Conservation (phyloP, 2,113 vertebrate genomes). For the Tupaia chinensis region DNA sequence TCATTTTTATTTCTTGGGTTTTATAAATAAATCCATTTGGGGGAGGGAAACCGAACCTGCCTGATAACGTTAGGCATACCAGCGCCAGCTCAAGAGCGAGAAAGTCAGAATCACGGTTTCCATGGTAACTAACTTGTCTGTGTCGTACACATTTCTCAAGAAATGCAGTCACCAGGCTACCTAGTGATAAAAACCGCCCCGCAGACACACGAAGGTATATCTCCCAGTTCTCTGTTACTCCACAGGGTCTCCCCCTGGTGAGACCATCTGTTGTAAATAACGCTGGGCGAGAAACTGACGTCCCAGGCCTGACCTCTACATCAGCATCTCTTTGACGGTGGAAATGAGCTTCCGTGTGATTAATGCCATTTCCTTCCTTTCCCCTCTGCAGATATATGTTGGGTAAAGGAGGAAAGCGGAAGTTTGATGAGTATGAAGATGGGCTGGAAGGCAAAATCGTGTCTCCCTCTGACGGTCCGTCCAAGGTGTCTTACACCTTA, state of each 20-base stretch:
- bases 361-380: constrained; percentile 57
- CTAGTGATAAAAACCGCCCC: constrained; percentile 66
- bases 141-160: constrained; percentile 77
- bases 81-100: constrained; percentile 62
- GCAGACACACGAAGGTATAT: background rate
- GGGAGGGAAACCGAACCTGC: constrained; percentile 71
- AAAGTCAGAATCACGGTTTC: constrained; percentile 81
- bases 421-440: constrained; percentile 99
- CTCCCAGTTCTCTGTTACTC: background rate
- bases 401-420: constrained; percentile 99
- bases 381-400: constrained; percentile 97
- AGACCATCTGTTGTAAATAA: background rate
- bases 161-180: constrained; percentile 69
- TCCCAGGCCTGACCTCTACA: background rate
- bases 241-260: background rate
- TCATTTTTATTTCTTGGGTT: constrained; percentile 57
- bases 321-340: background rate
- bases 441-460: constrained; percentile 98
- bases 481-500: constrained; percentile 98
- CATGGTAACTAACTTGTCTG: constrained; percentile 81
- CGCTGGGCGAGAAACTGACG: background rate
- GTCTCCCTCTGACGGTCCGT: constrained; percentile 92
- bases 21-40: constrained; percentile 74
- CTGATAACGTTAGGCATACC: constrained; percentile 56
- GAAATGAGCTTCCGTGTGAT: background rate